Conservation (phyloP, 2,888 invertebrate species). For the Apamea anceps region DNA sequence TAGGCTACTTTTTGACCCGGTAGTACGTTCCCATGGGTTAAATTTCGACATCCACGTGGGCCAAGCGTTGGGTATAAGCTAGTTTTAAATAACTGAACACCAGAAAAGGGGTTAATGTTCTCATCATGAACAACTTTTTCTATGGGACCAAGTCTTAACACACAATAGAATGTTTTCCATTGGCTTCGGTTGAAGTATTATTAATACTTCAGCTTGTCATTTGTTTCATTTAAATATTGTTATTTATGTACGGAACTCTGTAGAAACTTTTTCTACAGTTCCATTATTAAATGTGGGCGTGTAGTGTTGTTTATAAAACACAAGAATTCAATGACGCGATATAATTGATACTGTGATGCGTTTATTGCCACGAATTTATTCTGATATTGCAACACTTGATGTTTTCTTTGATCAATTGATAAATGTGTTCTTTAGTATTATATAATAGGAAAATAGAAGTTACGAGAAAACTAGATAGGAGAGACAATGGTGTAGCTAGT, state of each 20-base stretch:
- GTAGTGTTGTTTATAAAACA: slow-evolving; percentile 31
- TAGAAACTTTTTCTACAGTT: background rate
- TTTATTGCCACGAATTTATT: slow-evolving; percentile 12
- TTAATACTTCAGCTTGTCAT: background rate
- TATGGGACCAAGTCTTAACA: background rate
- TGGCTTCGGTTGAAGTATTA: background rate
- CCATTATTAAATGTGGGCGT: slow-evolving; percentile 30
- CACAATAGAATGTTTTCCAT: background rate
- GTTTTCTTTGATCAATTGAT: background rate
- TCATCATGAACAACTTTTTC: background rate
- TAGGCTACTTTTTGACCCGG: background rate
- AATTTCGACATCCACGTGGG: background rate
- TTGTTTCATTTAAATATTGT: background rate
- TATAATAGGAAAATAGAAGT: background rate
- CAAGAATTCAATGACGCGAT: slow-evolving; percentile 43
- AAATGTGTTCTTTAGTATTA: background rate
- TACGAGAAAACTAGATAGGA: background rate
- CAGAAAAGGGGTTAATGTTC: no score
- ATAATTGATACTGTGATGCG: slow-evolving; percentile 17
- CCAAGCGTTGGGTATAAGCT: rapidly evolving
- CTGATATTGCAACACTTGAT: slow-evolving; percentile 14
- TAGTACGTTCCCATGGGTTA: background rate
- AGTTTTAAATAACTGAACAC: background rate
- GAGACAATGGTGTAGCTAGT: background rate
- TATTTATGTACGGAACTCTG: slow-evolving; percentile 37